Percentiles rank a stretch among this genome's conserved stretches.
Conservation (phyloP, 2,888 invertebrate genomes). For the Craniophora ligustri region DNA sequence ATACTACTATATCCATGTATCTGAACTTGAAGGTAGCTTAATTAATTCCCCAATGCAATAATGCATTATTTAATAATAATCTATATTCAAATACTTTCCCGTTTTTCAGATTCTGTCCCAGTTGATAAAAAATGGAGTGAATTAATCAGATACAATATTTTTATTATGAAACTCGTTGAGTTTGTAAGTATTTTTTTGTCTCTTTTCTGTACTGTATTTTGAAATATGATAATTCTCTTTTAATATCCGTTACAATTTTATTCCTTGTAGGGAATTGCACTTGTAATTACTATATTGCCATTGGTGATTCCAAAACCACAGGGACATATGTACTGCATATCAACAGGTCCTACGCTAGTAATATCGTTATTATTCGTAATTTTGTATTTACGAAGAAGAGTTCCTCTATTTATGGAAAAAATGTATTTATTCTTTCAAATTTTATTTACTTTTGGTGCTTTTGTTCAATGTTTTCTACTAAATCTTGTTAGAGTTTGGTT, state of each 20-base stretch:
- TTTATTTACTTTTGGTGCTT: constrained; percentile 83
- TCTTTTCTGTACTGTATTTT: constrained; percentile 22
- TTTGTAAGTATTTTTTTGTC: constrained; percentile 75
- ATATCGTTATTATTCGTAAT: constrained; percentile 80
- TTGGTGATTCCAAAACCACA: constrained; percentile 70
- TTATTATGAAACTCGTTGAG: constrained; percentile 84
- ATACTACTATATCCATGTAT: too few species aligned
- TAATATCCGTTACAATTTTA: constrained; percentile 46
- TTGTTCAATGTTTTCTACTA: constrained; percentile 82
- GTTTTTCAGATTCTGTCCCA: constrained; percentile 79
- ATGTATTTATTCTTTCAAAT: constrained; percentile 86
- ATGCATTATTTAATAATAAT: neutral
- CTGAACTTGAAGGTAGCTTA: neutral
- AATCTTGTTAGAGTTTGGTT: constrained; percentile 79
- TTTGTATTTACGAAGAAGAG: constrained; percentile 79
- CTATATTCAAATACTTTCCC: neutral
- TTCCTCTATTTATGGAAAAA: constrained; percentile 84
- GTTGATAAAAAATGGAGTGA: constrained; percentile 84
- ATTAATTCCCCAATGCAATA: neutral
- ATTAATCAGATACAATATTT: constrained; percentile 82
- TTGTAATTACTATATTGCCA: constrained; percentile 74
- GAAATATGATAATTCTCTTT: constrained; percentile 28
- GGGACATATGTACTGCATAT: constrained; percentile 85
- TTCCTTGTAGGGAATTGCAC: constrained; percentile 77
- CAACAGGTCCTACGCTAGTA: constrained; percentile 80